Base-by-base conservation (phyloP, 2,888 invertebrate genomes). In the Cordylochernes scorpioides region DNA sequence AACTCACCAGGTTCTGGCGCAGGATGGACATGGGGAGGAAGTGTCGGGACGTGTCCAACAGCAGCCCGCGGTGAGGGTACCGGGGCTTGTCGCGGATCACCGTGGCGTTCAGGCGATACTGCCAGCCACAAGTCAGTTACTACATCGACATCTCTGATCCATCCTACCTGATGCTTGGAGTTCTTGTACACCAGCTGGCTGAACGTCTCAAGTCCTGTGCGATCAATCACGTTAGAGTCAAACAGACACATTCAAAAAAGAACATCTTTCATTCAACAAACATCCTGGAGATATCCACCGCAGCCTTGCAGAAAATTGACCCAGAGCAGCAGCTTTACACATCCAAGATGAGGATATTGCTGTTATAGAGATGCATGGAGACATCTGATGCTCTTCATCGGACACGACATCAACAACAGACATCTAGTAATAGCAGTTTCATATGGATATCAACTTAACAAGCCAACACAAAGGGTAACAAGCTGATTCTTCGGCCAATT, bases 1-100 rank as follows among this genome's bases (percentile, higher is more conserved):
- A n/a, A n/a, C 50, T 46, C 45, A 57, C 57, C 45, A 58, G 35
- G 34, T 51, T 51, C 32, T 50, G 44, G 16, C 64, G 49, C 31
- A 86, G 66, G 29, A 64, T 64, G 2, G 53, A 46, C 24, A 71
- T 49, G 0, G 71, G 65, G 10, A 82, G 55, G 48, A 62, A 88
- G 53, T 88, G 88, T 4, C 88, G 60, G 0, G 78, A 66, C 0
- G 84, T 77, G 50, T 91, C 88, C 19, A 91, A 49, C 21, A 84
- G 57, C 3, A 88, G 52, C 0, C 86, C 86, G 29, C 88, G 64
- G 50, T 80, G 72, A 7, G 33, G 33, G 16, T 33, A 38, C 15
- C 38, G 30, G 8, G 38, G 38, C n/a, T 19, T 27, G 24, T 38
- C 38, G 8, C 26, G 25, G 9, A 38, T 33, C 24, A 18, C 28